phyloP scores from a whole-genome alignment of 2,797 vertebrate genomes.

The Rhincodon typus region DNA sequence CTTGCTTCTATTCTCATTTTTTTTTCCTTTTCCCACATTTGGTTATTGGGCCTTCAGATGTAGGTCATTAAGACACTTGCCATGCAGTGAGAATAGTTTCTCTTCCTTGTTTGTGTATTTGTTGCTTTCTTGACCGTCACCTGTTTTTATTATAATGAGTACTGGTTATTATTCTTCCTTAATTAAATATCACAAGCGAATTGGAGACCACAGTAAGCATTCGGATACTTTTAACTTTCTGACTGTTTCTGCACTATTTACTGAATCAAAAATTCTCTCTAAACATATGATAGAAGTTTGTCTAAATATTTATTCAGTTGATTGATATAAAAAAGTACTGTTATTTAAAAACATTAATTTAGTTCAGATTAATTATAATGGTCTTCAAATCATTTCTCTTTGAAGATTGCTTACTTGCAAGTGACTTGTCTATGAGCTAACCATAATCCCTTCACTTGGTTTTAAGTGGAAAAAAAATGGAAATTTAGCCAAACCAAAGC shows the following conservation, averaged over 20 bases:
- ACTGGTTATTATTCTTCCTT: neutral
- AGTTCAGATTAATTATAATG: neutral
- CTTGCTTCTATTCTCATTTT: conserved; percentile 8
- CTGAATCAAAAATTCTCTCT: neutral
- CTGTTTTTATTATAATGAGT: neutral
- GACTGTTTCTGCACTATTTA: neutral
- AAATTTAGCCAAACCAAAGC: neutral
- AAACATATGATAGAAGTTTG: neutral
- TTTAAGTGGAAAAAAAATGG: neutral
- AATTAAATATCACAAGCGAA: neutral
- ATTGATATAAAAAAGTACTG: neutral
- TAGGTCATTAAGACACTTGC: neutral
- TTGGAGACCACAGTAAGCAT: neutral
- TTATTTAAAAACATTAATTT: neutral
- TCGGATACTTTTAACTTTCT: neutral
- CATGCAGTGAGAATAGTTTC: too few relatives aligned
- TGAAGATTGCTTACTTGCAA: neutral
- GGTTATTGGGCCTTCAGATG: neutral
- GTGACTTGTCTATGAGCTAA: neutral
- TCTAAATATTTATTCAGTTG: conserved; percentile 4
- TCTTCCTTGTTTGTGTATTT: neutral
- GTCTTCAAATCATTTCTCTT: neutral
- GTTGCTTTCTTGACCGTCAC: neutral
- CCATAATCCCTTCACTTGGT: neutral
- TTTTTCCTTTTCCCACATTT: conserved; percentile 15